phyloP scores from a whole-genome alignment of 1,140 invertebrate genomes.

The Charaxes varanes region DNA sequence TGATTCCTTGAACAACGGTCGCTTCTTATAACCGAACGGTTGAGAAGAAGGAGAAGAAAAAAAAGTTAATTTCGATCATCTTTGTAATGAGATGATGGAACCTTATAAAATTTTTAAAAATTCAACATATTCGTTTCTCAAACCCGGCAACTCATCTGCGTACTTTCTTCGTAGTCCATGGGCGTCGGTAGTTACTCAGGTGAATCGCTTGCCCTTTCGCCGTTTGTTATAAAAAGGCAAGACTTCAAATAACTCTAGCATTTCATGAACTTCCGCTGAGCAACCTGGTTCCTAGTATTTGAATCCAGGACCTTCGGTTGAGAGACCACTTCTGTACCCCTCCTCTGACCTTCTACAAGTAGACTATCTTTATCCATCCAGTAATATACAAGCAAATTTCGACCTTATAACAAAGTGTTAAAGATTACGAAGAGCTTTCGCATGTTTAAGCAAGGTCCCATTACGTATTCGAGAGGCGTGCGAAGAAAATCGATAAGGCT shows the following conservation, averaged over 20 bases:
- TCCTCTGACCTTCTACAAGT: slow-evolving; percentile 8
- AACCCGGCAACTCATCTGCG: too few species aligned
- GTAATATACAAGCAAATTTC: neutral
- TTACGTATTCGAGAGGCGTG: slow-evolving; percentile 39
- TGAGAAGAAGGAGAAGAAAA: too few species aligned
- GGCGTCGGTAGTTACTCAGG: too few species aligned
- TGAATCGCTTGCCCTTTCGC: too few species aligned
- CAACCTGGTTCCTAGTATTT: too few species aligned
- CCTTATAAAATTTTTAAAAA: neutral
- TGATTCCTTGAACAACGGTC: too few species aligned
- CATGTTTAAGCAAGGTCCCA: slow-evolving; percentile 4
- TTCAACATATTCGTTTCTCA: neutral
- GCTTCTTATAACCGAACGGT: too few species aligned
- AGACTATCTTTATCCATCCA: neutral
- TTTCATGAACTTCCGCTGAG: too few species aligned
- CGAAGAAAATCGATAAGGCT: slow-evolving; percentile 38
- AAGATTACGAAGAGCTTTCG: slow-evolving; percentile 7
- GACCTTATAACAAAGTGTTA: slow-evolving; percentile 12
- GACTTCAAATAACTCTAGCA: neutral
- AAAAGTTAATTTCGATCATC: too few species aligned
- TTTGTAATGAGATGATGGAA: neutral
- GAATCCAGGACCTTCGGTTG: neutral
- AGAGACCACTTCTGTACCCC: neutral
- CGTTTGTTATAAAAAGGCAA: neutral
- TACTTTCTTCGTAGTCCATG: too few species aligned